Percentiles rank a stretch among this genome's conserved stretches.
phyloP scores from a whole-genome alignment of 2,888 invertebrate species.

The Troilus luridus region DNA sequence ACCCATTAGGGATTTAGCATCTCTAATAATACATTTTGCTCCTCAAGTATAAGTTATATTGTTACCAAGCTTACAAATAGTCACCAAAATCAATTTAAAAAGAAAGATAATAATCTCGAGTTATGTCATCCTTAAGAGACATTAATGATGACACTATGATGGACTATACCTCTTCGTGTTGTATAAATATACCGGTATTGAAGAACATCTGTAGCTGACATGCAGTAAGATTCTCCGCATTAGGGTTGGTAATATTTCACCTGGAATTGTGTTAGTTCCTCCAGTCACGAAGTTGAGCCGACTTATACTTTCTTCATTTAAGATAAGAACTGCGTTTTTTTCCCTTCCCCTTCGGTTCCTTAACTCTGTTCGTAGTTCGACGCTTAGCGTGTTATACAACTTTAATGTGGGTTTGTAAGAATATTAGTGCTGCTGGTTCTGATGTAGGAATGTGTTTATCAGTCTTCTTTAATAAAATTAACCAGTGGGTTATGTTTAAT shows the following conservation, averaged over 20 bases:
- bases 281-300: neutral
- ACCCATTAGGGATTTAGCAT: too few species aligned
- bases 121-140: neutral
- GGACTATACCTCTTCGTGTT: neutral
- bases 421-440: neutral
- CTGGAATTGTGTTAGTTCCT: slow-evolving; percentile 10
- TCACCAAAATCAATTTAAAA: neutral
- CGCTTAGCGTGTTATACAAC: slow-evolving; percentile 15
- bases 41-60: neutral
- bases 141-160: neutral
- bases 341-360: neutral
- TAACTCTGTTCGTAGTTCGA: neutral
- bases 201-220: neutral
- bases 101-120: neutral
- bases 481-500: neutral
- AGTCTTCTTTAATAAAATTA: neutral
- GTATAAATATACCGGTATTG: neutral
- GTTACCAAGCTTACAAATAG: neutral
- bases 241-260: neutral
- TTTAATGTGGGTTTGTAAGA: neutral
- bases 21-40: neutral
- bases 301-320: neutral
- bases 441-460: neutral
- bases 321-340: neutral
- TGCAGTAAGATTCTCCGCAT: slow-evolving; percentile 3